Conservation (phyloP, 1,140 invertebrate species). For the Magallana angulata region DNA sequence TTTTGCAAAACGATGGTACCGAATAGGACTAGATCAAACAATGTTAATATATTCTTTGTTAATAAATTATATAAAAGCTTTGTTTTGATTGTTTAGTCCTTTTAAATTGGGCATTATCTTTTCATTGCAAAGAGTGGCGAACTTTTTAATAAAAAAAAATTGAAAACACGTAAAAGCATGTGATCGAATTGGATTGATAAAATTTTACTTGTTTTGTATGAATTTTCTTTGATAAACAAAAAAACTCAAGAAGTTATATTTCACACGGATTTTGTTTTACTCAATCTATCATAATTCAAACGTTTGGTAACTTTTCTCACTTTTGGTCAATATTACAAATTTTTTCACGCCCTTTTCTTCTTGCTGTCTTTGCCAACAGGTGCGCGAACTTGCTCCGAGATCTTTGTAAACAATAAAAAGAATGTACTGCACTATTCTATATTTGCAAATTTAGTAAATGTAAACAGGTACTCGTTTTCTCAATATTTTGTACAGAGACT, state of each 20-base stretch:
- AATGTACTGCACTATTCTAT: neutral
- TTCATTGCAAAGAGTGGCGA: neutral
- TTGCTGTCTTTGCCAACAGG: neutral
- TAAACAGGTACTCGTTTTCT: neutral
- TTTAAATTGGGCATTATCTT: neutral
- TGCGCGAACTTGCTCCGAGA: neutral
- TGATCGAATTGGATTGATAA: no score
- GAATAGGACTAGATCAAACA: no score
- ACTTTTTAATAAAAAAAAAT: no score
- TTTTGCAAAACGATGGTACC: no score
- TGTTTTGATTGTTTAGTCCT: neutral
- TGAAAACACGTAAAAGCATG: no score
- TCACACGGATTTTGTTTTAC: neutral
- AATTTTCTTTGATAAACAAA: neutral
- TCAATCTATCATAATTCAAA: neutral
- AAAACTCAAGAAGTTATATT: neutral
- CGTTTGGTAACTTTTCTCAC: neutral
- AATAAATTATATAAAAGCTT: neutral
- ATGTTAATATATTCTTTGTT: neutral
- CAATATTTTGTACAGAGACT: no score
- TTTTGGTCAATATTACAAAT: neutral
- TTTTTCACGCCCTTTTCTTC: neutral
- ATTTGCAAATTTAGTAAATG: constrained; percentile 3
- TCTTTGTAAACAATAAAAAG: neutral
- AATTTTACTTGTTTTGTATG: no score